Conservation (phyloP, 2,113 vertebrate species). For the Thunnus thynnus region DNA sequence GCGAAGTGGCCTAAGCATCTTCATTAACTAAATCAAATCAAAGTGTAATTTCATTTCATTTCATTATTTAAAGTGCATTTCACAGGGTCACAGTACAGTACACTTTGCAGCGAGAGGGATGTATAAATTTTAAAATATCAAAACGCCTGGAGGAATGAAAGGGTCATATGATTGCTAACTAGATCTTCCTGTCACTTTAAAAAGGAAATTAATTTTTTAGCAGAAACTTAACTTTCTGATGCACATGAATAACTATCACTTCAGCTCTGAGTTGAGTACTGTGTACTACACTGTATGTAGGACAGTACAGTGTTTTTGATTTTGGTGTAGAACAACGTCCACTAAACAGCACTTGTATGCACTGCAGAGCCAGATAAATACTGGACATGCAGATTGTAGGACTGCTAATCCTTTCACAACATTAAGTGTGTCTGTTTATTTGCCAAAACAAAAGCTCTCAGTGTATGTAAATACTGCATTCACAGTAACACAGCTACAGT, state of each 20-base stretch:
- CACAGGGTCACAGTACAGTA: slow-evolving; percentile 42
- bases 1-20: slow-evolving; percentile 56
- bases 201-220: neutral
- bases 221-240: neutral
- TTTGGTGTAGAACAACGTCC: slow-evolving; percentile 3
- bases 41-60: slow-evolving; percentile 52
- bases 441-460: slow-evolving; percentile 57
- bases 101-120: neutral
- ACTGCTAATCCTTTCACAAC: slow-evolving; percentile 62
- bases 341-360: neutral
- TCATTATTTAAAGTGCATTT: slow-evolving; percentile 57
- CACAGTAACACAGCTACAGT: slow-evolving; percentile 46
- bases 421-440: slow-evolving; percentile 66
- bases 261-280: slow-evolving; percentile 19
- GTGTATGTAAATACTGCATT: slow-evolving; percentile 60
- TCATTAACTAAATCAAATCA: slow-evolving; percentile 68
- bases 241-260: neutral
- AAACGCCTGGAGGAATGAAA: slow-evolving; percentile 5
- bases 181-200: slow-evolving; percentile 22
- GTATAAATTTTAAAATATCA: neutral
- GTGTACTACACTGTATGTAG: neutral
- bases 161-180: slow-evolving; percentile 17
- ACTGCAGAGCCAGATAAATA: slow-evolving; percentile 40
- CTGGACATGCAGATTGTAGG: slow-evolving; percentile 15
- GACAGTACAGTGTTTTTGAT: neutral